Conservation (phyloP, 2,113 vertebrate genomes). For the Cercopithecus mona region DNA sequence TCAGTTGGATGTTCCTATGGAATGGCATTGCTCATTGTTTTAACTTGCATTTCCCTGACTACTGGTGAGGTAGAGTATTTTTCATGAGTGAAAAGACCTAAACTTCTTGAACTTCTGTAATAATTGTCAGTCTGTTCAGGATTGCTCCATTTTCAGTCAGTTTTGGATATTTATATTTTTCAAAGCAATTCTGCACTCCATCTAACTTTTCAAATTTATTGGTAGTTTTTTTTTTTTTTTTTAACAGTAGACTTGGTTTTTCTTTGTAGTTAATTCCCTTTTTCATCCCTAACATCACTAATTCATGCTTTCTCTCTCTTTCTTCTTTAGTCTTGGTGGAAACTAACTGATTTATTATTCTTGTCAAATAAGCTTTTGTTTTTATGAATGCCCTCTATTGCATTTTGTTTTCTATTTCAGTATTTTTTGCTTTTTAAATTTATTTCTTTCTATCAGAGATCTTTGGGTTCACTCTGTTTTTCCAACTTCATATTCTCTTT, state of each 20-base stretch:
- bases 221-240: neutral
- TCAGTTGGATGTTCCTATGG: neutral
- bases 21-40: neutral
- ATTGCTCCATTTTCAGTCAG: neutral
- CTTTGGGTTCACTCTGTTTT: conserved; percentile 3
- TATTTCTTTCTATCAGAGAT: neutral
- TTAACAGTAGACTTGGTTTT: neutral
- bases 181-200: neutral
- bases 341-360: neutral
- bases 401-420: neutral
- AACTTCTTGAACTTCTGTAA: neutral
- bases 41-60: neutral
- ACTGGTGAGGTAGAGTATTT: neutral
- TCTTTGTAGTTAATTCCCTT: neutral
- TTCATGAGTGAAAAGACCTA: neutral
- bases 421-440: neutral
- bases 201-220: neutral
- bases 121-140: too few relatives aligned
- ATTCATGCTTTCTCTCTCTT: neutral
- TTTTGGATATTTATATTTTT: neutral
- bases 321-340: neutral
- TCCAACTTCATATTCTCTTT: neutral
- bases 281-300: neutral
- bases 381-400: neutral
- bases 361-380: neutral